Base-by-base conservation (phyloP, 1,140 invertebrate genomes). In the Pissodes strobi region DNA sequence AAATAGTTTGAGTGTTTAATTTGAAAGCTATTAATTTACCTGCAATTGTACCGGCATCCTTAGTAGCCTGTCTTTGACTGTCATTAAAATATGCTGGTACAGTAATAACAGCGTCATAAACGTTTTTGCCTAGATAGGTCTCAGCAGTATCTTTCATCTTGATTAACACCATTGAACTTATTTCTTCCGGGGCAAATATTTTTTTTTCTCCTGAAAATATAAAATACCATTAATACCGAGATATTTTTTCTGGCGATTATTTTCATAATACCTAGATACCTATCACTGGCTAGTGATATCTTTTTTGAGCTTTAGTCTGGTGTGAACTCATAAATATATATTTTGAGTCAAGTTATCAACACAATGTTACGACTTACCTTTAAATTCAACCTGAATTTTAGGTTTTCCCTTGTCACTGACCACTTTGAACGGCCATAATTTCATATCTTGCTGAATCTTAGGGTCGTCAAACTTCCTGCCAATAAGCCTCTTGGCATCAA, bases 171-270 rank as follows among this genome's bases (percentile, higher is more conserved):
- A 88, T 87, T 3, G 87, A 86, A 63, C 87, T 86, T 55, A 91
- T 86, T 76, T 92, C 89, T 77, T 92, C 89, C 0, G 90, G 88
- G 34, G 83, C 85, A 74, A 93, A 93, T 10, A 76, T 80, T 73
- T 92, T 93, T 1, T 68, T 73, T 71, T 91, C 89, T 0, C 64
- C 64, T 64, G 13, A 37, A 64, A 38, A n/a, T n/a, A n/a, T n/a
- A n/a, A n/a, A n/a, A n/a, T n/a, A n/a, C n/a, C n/a, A n/a, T n/a
- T n/a, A n/a, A n/a, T n/a, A n/a, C n/a, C n/a, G n/a, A n/a, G n/a
- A n/a, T n/a, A n/a, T n/a, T n/a, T n/a, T n/a, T n/a, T n/a, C n/a
- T n/a, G n/a, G n/a, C n/a, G n/a, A n/a, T n/a, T n/a, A n/a, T n/a
- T n/a, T n/a, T n/a, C n/a, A n/a, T n/a, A n/a, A n/a, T n/a, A n/a